Evolutionary conservation across 2,797 vertebrate species (phyloP), one percentile per base, ranked within the genome.

Genomic region (Caiman crocodilus): DNA sequence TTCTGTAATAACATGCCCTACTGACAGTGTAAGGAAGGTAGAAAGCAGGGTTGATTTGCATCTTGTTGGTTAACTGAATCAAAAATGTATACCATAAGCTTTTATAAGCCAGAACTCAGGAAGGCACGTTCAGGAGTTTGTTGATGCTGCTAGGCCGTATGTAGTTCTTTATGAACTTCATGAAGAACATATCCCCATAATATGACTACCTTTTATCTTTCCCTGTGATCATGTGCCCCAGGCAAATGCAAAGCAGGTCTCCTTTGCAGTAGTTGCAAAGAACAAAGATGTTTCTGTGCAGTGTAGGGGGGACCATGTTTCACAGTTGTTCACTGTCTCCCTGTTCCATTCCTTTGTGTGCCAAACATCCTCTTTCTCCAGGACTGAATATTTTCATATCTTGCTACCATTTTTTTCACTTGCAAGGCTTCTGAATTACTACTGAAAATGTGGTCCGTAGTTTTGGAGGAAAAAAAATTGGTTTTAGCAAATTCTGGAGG

Each of bases 31-130:
- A 71, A 42, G 42, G 42, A 50, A 50, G 42, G 42, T 3, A 50
- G 42, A 50, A 50, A 50, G 42, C 42, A 50, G 42, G 42, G 42
- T 50, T 50, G 42, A 50, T 50, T 50, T 50, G 42, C 42, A 50
- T 10, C 42, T 50, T 50, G 11, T 50, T 50, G 42, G 42, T 10
- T 50, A 50, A 50, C 42, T 50, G 42, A 50, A 50, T 50, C 42
- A 50, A 50, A 50, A 50, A 50, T 10, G 42, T 50, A 50, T 50
- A 50, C 42, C 42, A 50, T 50, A 50, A 50, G 42, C 9, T 50
- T 50, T 50, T 10, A 21, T 56, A 61, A 90, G 32, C 13, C 14
- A 7, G 4, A 14, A 18, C 1, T 4, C 10, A 8, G 1, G 1
- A 23, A 7, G 32, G 28, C 7, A 2, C 58, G 21, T 30, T 57